Base-by-base conservation (phyloP, 2,797 vertebrate species). In the Darevskia nairensis region DNA sequence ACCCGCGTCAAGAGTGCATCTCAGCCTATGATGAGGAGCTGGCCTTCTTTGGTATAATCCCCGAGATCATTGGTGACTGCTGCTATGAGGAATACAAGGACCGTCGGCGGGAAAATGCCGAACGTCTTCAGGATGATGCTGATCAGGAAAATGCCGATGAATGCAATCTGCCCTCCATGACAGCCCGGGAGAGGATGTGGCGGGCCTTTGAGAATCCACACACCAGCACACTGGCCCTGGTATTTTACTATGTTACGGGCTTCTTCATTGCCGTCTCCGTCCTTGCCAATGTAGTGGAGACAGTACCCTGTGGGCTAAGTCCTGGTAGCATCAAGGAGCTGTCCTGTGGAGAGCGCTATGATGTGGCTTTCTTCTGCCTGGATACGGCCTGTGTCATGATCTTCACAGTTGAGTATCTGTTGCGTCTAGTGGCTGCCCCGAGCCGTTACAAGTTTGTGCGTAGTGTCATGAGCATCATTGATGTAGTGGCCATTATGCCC, bases 71-170 rank as follows among this genome's bases (percentile, higher is more conserved):
- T 29, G 98, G 98, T 0, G 99, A 99, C 96, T 99, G 99, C 93
- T 99, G 99, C 94, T 99, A 99, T 0, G 99, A 99, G 97, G 99
- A 99, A 71, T 99, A 99, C 96, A 99, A 98, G 95, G 99, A 99
- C 95, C 97, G 99, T 46, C 95, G 98, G 89, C 97, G 98, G 35
- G 99, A 99, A 96, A 99, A 99, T 85, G 97, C 97, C 0, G 98
- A 99, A 96, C 97, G 98, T 3, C 96, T 99, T 11, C 97, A 98
- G 96, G 99, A 99, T 39, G 98, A 99, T 76, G 97, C 98, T 0
- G 98, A 99, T 15, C 94, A 91, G 2, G 98, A 99, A 41, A 96
- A 93, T 1, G 93, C 89, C 1, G 93, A 96, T 0, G 98, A 99
- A 80, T 94, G 95, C 32, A 93, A 97, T 0, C n/a, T 96, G n/a